These are phyloP conservation scores for Sebastes vulpes DNA, from an alignment of 2,797 vertebrate species.

Conservation along the genomic window DNA sequence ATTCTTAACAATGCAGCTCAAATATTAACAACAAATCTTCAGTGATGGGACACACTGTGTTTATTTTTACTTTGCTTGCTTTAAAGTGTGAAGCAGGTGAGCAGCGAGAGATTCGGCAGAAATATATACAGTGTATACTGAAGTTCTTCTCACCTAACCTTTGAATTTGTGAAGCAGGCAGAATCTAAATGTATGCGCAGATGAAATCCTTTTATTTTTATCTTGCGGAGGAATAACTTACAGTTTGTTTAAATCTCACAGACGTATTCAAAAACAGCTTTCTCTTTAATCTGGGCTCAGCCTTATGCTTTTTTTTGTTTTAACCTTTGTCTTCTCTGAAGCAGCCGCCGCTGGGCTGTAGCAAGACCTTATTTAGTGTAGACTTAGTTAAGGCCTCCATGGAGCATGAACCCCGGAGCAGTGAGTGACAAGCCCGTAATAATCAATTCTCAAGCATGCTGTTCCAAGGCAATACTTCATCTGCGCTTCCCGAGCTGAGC, in stretches of 20 bases:
- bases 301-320: constrained; percentile 20
- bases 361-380: constrained; percentile 40
- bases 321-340: not conserved
- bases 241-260: constrained; percentile 4
- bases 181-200: not conserved
- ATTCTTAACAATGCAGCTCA: not conserved
- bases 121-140: not conserved
- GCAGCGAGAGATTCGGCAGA: not conserved
- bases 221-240: constrained; percentile 5
- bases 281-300: constrained; percentile 1
- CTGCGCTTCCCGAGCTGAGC: constrained; percentile 44
- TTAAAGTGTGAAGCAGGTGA: not conserved
- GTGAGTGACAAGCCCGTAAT: constrained; percentile 64
- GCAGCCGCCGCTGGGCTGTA: not conserved
- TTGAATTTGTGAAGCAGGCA: constrained; percentile 7
- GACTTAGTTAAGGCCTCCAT: constrained; percentile 34
- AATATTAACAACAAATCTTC: not conserved
- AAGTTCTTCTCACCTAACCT: not conserved
- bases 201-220: constrained; percentile 20
- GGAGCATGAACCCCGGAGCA: constrained; percentile 47
- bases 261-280: not conserved
- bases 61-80: not conserved
- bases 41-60: not conserved
- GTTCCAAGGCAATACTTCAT: constrained; percentile 63
- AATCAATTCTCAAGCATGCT: constrained; percentile 74